Percentiles rank a stretch among this genome's conserved stretches.
phyloP scores from a whole-genome alignment of 2,113 vertebrate genomes.

The Mungos mungo region DNA sequence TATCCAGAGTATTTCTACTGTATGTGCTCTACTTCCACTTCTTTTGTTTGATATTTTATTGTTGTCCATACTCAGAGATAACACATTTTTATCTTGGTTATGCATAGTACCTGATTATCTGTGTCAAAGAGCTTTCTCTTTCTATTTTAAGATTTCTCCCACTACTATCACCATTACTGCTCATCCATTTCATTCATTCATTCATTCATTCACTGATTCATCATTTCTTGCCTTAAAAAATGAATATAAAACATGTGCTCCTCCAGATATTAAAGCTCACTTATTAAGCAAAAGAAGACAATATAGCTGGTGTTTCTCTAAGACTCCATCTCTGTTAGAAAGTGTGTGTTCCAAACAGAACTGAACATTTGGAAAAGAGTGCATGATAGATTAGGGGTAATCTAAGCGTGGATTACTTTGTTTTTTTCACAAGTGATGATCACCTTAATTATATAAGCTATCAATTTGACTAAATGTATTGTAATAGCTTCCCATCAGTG shows the following conservation, averaged over 20 bases:
- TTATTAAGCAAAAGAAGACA: background rate
- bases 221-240: background rate
- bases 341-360: background rate
- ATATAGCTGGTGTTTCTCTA: background rate
- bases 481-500: background rate
- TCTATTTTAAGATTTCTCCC: background rate
- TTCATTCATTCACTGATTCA: background rate
- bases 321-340: background rate
- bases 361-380: background rate
- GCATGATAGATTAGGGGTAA: background rate
- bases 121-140: background rate
- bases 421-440: background rate
- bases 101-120: background rate
- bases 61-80: background rate
- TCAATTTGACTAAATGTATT: background rate
- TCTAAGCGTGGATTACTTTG: background rate
- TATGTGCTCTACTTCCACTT: fast-evolving
- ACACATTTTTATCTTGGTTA: background rate
- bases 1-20: background rate
- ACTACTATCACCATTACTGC: background rate
- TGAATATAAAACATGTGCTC: background rate
- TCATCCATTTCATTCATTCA: background rate
- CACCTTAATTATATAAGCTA: background rate
- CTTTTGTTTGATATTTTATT: background rate
- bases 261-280: background rate